Evolutionary conservation across 2,888 invertebrate species (phyloP).

Genomic region (Keiferia lycopersicella): DNA sequence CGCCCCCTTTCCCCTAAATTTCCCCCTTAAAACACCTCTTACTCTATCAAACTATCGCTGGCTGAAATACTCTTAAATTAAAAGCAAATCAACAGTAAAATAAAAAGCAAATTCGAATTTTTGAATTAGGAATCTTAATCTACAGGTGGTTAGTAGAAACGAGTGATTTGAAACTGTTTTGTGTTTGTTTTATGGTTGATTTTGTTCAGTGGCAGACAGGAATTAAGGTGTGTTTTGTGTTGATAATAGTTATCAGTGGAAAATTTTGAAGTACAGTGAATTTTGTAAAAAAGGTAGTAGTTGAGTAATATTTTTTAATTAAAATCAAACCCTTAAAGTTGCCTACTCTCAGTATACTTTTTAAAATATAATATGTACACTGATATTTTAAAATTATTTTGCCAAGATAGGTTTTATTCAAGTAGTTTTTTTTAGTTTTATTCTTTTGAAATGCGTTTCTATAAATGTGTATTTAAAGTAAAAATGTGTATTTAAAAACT

Average conservation of each 20-base stretch:
- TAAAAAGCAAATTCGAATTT: conserved; percentile 26
- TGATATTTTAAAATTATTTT: too few relatives aligned
- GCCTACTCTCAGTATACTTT: background rate
- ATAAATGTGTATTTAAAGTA: too few relatives aligned
- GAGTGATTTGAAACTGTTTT: conserved; percentile 23
- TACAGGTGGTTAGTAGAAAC: conserved; percentile 41
- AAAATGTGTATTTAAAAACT: too few relatives aligned
- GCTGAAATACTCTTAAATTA: conserved; percentile 24
- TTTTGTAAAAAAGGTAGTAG: background rate
- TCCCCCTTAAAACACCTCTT: conserved; percentile 26
- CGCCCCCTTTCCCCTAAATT: conserved; percentile 36
- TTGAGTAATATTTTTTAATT: background rate
- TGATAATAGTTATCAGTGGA: background rate
- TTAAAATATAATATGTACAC: background rate
- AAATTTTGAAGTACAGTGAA: background rate
- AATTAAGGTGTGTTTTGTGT: conserved; percentile 18
- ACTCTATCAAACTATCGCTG: background rate
- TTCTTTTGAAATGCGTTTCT: too few relatives aligned
- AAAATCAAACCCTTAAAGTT: background rate
- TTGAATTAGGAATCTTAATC: conserved; percentile 42
- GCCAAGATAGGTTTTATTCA: too few relatives aligned
- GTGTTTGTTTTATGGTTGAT: conserved; percentile 14
- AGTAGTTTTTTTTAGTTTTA: too few relatives aligned
- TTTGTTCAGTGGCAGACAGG: background rate
- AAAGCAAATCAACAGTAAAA: conserved; percentile 31